These are phyloP conservation scores for Araneus ventricosus DNA, from an alignment of 1,140 invertebrate species.

Conservation along the genomic window DNA sequence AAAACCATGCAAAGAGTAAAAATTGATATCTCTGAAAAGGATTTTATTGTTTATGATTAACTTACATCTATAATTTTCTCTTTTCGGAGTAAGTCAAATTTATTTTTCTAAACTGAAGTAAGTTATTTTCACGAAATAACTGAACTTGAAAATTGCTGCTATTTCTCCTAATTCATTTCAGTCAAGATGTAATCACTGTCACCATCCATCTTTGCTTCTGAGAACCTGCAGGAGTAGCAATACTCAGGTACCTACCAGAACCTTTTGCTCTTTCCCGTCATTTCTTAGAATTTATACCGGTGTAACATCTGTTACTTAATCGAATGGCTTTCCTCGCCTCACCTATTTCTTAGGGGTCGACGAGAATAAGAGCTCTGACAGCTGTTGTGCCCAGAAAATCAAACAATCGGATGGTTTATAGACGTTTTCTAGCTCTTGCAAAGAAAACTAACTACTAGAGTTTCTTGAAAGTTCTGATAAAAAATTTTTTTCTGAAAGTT, in stretches of 20 bases:
- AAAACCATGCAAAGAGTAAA: too few species aligned
- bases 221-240: neutral
- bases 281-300: neutral
- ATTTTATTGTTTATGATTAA: too few species aligned
- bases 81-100: neutral
- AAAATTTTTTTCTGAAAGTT: neutral
- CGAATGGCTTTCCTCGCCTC: neutral
- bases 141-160: neutral
- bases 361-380: neutral
- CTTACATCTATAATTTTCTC: neutral
- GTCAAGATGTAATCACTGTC: neutral
- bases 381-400: neutral
- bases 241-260: neutral
- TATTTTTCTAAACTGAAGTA: neutral
- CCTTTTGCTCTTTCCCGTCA: neutral
- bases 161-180: neutral
- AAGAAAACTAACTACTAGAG: neutral
- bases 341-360: neutral
- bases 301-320: slow-evolving; percentile 10
- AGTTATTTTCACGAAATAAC: neutral
- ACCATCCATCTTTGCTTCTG: neutral
- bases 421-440: neutral
- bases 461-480: neutral
- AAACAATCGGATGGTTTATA: neutral
- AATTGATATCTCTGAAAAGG: too few species aligned